phyloP scores from a whole-genome alignment of 2,888 invertebrate species.

The Willowsia nigromaculata region DNA sequence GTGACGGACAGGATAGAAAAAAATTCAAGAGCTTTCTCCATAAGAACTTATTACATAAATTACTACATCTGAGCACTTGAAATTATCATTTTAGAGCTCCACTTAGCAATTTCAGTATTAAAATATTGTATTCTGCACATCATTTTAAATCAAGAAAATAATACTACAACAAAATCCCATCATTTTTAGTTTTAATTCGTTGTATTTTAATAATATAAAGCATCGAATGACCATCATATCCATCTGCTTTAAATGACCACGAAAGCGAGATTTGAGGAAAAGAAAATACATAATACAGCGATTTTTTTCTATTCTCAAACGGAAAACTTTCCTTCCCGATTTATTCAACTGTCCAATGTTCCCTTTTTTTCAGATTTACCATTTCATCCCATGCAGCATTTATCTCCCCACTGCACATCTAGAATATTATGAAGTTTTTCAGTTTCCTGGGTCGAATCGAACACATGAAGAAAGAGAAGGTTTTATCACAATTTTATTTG shows the following conservation, averaged over 20 bases:
- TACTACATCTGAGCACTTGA: not conserved
- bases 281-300: too few species aligned
- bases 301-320: too few species aligned
- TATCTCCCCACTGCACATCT: not conserved
- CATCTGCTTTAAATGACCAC: too few species aligned
- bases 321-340: not conserved
- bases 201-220: too few species aligned
- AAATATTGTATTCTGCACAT: too few species aligned
- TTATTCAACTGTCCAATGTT: not conserved
- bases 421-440: not conserved
- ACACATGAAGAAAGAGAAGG: not conserved
- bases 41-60: not conserved
- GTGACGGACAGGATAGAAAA: slow-evolving; percentile 6
- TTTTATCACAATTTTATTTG: slow-evolving; percentile 42
- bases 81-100: not conserved
- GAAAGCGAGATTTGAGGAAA: too few species aligned
- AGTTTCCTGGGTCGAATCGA: not conserved
- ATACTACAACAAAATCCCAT: too few species aligned
- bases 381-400: too few species aligned
- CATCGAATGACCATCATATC: too few species aligned
- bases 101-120: not conserved
- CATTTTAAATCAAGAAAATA: too few species aligned
- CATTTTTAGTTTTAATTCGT: too few species aligned
- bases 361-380: too few species aligned
- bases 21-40: not conserved